These are phyloP conservation scores for Catharus fuscescens DNA, from an alignment of 2,113 vertebrate genomes.

Conservation along the genomic window DNA sequence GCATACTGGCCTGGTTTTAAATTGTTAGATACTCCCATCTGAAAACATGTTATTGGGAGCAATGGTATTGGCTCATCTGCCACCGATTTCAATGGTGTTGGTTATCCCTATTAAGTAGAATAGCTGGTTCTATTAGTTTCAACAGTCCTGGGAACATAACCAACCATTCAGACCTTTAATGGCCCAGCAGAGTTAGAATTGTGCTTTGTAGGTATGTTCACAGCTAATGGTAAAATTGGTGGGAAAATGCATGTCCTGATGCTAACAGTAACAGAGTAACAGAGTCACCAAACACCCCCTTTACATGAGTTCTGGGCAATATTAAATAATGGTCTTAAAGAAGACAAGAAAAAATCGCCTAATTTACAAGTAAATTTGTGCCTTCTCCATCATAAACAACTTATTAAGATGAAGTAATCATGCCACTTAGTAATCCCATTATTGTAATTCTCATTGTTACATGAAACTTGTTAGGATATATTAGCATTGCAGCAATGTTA, in stretches of 20 bases:
- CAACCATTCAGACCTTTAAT: constrained; percentile 34
- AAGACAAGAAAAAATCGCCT: neutral
- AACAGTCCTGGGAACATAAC: neutral
- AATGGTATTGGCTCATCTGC: neutral
- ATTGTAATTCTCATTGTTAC: neutral
- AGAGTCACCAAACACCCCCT: neutral
- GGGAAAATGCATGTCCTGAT: neutral
- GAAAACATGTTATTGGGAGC: neutral
- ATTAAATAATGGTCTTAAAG: neutral
- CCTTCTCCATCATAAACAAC: neutral
- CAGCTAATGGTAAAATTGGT: neutral
- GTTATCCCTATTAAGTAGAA: neutral
- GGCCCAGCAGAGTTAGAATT: neutral
- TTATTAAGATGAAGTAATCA: neutral
- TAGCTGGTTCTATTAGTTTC: neutral
- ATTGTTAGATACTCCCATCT: neutral
- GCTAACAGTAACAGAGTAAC: neutral
- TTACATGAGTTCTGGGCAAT: neutral
- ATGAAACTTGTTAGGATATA: neutral
- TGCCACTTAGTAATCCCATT: neutral
- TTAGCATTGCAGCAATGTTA: neutral
- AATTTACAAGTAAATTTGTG: neutral
- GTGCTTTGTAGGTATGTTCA: neutral
- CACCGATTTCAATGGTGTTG: neutral
- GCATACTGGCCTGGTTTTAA: neutral